Base-by-base conservation (phyloP, 2,113 vertebrate species). In the Actinemys pallida region DNA sequence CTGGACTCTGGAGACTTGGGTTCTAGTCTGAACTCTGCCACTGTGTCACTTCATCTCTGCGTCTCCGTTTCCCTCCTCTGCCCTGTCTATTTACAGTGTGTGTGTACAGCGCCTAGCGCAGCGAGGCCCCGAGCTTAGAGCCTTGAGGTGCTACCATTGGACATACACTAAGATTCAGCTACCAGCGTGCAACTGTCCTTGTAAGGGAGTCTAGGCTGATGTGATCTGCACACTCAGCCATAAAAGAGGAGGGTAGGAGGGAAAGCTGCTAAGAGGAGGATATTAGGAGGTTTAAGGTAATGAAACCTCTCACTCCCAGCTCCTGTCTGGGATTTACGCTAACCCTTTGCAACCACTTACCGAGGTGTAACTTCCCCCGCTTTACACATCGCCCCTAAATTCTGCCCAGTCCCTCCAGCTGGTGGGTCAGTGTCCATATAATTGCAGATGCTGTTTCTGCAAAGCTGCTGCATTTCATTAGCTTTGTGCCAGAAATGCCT, bases 341-440 rank as follows among this genome's bases (percentile, higher is more conserved):
- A 13, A n/a, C 20, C 35, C 31, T n/a, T 52, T 69, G 35, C 13
- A 29, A 57, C 56, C 31, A 42, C 22, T 82, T 49, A 62, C 72
- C 27, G 7, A 75, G 53, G 42, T 6, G 47, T 11, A 19, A 6
- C 54, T 47, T 72, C 62, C 0, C 6, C 2, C 1, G 13, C 39
- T n/a, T 39, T 54, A 1, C 13, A 10, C 4, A 31, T 35, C 19
- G 39, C 29, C 52, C 57, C 59, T 83, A 20, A 56, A 22, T 42
- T 17, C 11, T 3, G 11, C 87, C 62, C 5, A 1, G 1, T 84
- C 39, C 35, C 65, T 9, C 17, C 2, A 0, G 14, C 27, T 1
- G 6, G 2, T 27, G 79, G 62, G 19, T 56, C 39, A 76, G 86
- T 87, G 29, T 75, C 76, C 54, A 27, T 2, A 0, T 57, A 3